Evolutionary conservation across 2,888 invertebrate genomes (phyloP).

Genomic region (Temnothorax ravouxi): DNA sequence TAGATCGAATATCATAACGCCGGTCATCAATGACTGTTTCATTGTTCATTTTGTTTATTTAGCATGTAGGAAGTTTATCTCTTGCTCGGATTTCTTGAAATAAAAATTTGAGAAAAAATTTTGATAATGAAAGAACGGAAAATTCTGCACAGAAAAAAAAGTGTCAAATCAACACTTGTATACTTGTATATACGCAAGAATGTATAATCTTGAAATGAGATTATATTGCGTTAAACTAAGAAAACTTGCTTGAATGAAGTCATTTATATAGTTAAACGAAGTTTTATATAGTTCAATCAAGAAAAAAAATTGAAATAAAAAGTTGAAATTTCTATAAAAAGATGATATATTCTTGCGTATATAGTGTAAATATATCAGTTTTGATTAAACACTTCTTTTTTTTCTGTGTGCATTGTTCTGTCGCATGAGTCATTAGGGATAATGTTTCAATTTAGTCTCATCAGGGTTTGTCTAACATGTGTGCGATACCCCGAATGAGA

Average conservation of each 20-base stretch:
- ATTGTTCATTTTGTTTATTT: neutral
- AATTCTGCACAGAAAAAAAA: slow-evolving; percentile 4
- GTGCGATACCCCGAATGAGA: neutral
- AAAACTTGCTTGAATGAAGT: no score
- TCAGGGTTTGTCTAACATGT: slow-evolving; percentile 15
- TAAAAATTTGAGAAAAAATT: slow-evolving; percentile 47
- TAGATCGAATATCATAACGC: neutral
- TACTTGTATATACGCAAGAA: no score
- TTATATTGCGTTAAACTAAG: no score
- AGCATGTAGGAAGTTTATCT: neutral
- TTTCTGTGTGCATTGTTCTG: neutral
- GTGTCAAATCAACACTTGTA: no score
- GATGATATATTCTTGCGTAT: no score
- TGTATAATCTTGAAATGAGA: no score
- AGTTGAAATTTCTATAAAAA: no score
- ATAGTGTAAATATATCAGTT: no score
- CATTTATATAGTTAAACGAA: no score
- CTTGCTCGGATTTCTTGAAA: slow-evolving; percentile 10
- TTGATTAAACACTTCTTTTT: no score
- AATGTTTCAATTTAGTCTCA: slow-evolving; percentile 58
- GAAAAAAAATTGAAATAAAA: no score
- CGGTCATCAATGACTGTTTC: neutral
- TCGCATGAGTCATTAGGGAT: slow-evolving; percentile 48
- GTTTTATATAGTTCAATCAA: no score
- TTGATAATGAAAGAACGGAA: slow-evolving; percentile 4